These are phyloP conservation scores for Drosophila mettleri DNA, from an alignment of 2,888 invertebrate species.

Conservation along the genomic window DNA sequence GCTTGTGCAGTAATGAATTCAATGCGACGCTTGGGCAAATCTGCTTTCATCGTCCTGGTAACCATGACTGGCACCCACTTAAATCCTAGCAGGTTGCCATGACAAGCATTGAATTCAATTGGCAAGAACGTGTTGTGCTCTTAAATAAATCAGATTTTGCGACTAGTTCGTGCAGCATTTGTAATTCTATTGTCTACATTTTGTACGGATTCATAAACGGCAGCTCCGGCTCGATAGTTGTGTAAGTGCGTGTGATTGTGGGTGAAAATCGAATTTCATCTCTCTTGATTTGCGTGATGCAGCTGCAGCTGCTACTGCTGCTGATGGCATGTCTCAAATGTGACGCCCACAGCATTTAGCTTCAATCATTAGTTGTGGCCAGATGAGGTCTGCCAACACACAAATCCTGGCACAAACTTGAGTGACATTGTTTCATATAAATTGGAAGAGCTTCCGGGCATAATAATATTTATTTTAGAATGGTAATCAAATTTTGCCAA, in stretches of 20 bases:
- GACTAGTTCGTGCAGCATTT: conserved; percentile 25
- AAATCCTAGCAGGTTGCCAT: conserved; percentile 48
- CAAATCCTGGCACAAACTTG: conserved; percentile 1
- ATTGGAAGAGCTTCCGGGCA: background rate
- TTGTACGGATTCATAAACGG: conserved; percentile 22
- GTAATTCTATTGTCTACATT: conserved; percentile 47
- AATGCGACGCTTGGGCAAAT: conserved; percentile 18
- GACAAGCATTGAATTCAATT: conserved; percentile 30
- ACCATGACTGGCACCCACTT: conserved; percentile 36
- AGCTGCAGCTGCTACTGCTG: background rate
- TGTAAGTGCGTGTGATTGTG: background rate
- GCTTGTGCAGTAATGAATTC: conserved; percentile 24
- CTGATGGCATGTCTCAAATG: conserved; percentile 28
- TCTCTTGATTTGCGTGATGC: conserved; percentile 44
- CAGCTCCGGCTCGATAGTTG: conserved; percentile 12
- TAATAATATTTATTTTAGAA: conserved; percentile 2
- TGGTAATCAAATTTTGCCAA: background rate
- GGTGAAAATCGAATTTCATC: conserved; percentile 24
- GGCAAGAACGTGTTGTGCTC: conserved; percentile 30
- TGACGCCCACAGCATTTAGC: conserved; percentile 29
- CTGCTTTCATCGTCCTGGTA: conserved; percentile 37
- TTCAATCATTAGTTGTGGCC: conserved; percentile 61
- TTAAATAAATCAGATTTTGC: conserved; percentile 50
- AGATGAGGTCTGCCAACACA: conserved; percentile 3
- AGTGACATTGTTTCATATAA: background rate